Evolutionary conservation across 92 coral and sea anemone genomes (phyloP).

Genomic region (Montipora capitata): DNA sequence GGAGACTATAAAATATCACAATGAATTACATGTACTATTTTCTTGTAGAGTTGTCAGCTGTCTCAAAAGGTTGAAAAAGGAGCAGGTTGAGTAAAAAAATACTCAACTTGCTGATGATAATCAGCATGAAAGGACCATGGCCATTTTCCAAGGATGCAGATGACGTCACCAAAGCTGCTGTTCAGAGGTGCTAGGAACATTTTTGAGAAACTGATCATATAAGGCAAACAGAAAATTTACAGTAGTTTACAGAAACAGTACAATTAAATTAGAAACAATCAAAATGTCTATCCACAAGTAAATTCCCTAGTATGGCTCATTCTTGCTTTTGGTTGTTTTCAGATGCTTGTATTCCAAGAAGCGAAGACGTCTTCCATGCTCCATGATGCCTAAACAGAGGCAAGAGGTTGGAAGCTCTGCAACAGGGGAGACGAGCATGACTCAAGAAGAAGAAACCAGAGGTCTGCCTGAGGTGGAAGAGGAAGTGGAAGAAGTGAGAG

Average conservation of each 20-base stretch:
- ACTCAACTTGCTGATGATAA: constrained; percentile 27
- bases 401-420: background rate
- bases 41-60: constrained; percentile 29
- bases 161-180: constrained; percentile 31
- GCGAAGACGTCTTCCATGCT: background rate
- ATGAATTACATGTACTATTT: background rate
- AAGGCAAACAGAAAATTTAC: background rate
- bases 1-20: background rate
- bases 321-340: background rate
- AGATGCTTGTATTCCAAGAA: constrained; percentile 17
- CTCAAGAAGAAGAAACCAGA: background rate
- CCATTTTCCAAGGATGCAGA: constrained; percentile 31
- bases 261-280: background rate
- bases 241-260: constrained; percentile 6
- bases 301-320: constrained; percentile 5
- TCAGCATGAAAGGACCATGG: constrained; percentile 26
- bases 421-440: background rate
- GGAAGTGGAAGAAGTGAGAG: background rate
- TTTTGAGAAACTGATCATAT: background rate
- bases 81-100: constrained; percentile 27
- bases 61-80: constrained; percentile 27
- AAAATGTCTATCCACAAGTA: constrained; percentile 8
- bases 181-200: constrained; percentile 13
- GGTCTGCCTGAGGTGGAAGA: background rate
- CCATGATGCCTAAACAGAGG: constrained; percentile 29